Conservation (phyloP, 2,113 vertebrate genomes). For the Castor canadensis region DNA sequence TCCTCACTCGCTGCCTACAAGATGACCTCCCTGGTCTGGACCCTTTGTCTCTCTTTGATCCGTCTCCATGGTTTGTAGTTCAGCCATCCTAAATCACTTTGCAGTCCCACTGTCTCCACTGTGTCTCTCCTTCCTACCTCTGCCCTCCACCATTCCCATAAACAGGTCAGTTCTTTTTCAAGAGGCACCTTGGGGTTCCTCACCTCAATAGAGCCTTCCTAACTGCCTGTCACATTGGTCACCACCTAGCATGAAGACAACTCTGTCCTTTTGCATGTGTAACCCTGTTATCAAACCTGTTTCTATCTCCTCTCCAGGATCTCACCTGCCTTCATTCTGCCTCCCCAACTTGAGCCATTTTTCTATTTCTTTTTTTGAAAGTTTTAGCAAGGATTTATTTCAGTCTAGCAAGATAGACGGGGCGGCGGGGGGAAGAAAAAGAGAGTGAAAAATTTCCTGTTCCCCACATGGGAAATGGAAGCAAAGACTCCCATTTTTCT, state of each 20-base stretch:
- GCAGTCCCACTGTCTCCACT: not conserved
- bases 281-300: not conserved
- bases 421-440: too few species aligned
- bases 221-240: accelerated
- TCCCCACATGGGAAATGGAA: too few species aligned
- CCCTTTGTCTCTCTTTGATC: not conserved
- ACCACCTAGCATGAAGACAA: not conserved
- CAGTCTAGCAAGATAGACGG: too few species aligned
- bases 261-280: not conserved
- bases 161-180: not conserved
- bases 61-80: not conserved
- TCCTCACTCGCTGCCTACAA: not conserved
- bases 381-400: too few species aligned
- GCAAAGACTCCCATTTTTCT: not conserved
- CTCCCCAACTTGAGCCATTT: not conserved
- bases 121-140: not conserved
- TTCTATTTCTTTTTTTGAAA: too few species aligned
- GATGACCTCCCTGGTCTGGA: not conserved
- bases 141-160: not conserved
- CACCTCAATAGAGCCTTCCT: not conserved
- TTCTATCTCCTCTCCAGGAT: not conserved
- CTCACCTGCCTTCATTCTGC: not conserved
- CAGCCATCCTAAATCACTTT: not conserved
- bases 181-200: not conserved
- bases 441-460: too few species aligned